phyloP scores from a whole-genome alignment of 2,797 vertebrate genomes.

The Netta rufina region DNA sequence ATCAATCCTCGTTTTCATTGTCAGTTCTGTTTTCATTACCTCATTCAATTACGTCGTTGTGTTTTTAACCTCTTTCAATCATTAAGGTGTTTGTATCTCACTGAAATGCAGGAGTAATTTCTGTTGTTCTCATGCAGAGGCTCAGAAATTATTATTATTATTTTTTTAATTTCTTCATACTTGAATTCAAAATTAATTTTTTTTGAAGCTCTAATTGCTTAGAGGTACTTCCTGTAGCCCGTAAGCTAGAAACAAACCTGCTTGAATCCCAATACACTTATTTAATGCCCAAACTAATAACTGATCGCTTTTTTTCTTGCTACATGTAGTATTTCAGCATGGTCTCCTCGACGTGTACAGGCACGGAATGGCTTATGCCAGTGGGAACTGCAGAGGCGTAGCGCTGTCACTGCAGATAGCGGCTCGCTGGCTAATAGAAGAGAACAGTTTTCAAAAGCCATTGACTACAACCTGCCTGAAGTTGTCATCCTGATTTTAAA shows the following conservation, averaged over 20 bases:
- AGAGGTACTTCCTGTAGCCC: not conserved
- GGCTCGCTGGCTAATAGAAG: not conserved
- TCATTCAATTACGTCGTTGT: not conserved
- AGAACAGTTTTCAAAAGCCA: not conserved
- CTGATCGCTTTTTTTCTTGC: not conserved
- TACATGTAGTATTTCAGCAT: accelerated
- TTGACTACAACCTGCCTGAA: constrained; percentile 4
- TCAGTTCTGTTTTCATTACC: not conserved
- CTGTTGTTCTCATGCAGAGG: not conserved
- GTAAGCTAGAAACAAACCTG: not conserved
- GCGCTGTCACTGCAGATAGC: not conserved
- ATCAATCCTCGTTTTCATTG: not conserved
- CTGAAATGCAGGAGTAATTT: not conserved
- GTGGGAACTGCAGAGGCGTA: not conserved
- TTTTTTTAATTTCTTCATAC: no score
- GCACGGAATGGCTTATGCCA: not conserved
- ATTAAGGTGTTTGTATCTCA: not conserved
- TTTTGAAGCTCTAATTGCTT: accelerated
- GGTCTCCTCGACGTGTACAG: no score
- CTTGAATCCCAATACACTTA: not conserved
- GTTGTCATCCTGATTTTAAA: not conserved
- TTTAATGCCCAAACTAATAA: not conserved
- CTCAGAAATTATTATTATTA: no score
- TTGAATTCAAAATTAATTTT: not conserved
- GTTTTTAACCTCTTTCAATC: not conserved